Conservation (phyloP, 2,113 vertebrate genomes). For the Proteles cristata region DNA sequence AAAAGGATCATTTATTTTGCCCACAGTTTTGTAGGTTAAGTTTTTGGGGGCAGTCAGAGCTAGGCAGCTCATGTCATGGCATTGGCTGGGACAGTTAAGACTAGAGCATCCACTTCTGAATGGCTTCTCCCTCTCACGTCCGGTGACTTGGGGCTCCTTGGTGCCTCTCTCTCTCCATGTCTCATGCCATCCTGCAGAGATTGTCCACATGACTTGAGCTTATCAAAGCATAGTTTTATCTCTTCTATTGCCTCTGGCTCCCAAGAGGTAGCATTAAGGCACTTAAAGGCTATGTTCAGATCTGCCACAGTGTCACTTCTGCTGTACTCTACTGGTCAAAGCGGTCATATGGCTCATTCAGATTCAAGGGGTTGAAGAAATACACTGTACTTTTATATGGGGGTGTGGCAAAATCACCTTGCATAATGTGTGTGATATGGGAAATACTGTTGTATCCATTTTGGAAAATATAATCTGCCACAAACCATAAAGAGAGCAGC, state of each 20-base stretch:
- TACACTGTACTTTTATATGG: not conserved
- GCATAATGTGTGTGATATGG: not conserved
- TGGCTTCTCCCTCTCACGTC: not conserved
- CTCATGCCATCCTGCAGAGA: not conserved
- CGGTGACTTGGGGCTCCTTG: not conserved
- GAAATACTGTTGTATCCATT: not conserved
- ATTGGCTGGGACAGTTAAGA: not conserved
- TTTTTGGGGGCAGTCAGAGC: not conserved
- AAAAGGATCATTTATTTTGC: not conserved
- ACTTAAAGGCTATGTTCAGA: not conserved
- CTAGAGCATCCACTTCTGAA: not conserved
- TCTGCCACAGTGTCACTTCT: not conserved
- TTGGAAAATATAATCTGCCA: not conserved
- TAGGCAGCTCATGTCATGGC: not conserved
- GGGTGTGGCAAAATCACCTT: not conserved
- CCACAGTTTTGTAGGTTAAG: not conserved
- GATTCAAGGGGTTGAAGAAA: not conserved
- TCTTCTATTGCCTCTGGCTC: not conserved
- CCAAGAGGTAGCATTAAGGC: not conserved
- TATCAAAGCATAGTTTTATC: not conserved
- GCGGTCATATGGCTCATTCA: not conserved
- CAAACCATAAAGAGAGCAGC: not conserved
- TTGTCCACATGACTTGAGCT: not conserved
- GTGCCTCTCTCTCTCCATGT: not conserved
- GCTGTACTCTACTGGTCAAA: not conserved